Evolutionary conservation across 35 echinoderm and acorn worm species (phyloP).

Genomic region (Diadema setosum): DNA sequence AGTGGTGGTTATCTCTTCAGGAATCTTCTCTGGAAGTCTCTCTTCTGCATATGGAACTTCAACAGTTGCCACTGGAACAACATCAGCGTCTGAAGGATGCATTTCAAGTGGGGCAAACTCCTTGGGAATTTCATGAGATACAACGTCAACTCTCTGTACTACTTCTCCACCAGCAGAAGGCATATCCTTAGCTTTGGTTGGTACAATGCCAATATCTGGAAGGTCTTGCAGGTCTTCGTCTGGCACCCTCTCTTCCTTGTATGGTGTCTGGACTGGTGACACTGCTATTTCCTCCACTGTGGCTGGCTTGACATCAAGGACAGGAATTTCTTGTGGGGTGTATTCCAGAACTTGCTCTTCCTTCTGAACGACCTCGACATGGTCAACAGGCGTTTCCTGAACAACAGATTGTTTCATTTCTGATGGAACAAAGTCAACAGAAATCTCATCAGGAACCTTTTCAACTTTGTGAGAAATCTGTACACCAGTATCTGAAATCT

Average conservation of each 20-base stretch:
- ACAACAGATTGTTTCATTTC: background rate
- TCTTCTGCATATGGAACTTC: slow-evolving; percentile 37
- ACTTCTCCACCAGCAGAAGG: background rate
- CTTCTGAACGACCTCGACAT: background rate
- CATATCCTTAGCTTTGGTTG: slow-evolving; percentile 10
- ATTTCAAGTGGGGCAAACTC: background rate
- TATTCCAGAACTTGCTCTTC: slow-evolving; percentile 28
- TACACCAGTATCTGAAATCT: background rate
- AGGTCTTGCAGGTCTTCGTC: background rate
- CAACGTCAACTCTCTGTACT: background rate
- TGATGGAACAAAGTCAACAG: background rate
- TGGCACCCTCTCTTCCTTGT: background rate
- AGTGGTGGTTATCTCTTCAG: background rate
- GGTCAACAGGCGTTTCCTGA: background rate
- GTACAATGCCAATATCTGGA: background rate
- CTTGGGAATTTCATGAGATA: background rate
- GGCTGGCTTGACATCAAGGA: background rate
- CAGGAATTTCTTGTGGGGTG: background rate
- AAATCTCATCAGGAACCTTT: background rate
- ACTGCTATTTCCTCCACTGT: background rate
- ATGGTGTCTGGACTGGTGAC: background rate
- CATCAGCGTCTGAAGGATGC: background rate
- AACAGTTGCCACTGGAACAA: background rate
- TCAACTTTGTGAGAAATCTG: background rate
- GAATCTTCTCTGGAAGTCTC: slow-evolving; percentile 4